Evolutionary conservation across 1,140 invertebrate genomes (phyloP).

Genomic region (Polypedilum vanderplanki): DNA sequence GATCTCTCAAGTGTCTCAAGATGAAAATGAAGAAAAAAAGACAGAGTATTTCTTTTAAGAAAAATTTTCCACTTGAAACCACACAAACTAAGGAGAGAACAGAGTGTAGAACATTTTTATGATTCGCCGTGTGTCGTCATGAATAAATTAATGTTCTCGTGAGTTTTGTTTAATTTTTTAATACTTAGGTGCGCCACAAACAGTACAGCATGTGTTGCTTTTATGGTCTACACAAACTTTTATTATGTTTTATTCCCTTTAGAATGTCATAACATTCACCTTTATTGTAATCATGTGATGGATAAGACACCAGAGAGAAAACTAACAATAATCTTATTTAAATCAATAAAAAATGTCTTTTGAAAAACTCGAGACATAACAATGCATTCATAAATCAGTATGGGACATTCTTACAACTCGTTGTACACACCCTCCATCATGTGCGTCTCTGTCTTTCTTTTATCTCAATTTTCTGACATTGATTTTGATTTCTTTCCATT

Average conservation of each 20-base stretch:
- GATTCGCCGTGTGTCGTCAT: slow-evolving; percentile 9
- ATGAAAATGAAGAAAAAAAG: too few relatives aligned
- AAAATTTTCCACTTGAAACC: too few relatives aligned
- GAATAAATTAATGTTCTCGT: background rate
- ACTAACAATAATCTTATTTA: too few relatives aligned
- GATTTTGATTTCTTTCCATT: background rate
- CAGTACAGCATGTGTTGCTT: background rate
- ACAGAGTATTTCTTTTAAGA: too few relatives aligned
- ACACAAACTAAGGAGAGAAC: too few relatives aligned
- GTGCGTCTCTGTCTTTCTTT: background rate
- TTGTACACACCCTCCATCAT: background rate
- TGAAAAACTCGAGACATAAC: background rate
- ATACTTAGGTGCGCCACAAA: slow-evolving; percentile 9
- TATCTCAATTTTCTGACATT: slow-evolving; percentile 1
- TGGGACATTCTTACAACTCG: background rate
- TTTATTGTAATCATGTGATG: too few relatives aligned
- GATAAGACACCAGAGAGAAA: too few relatives aligned
- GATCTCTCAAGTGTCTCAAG: too few relatives aligned
- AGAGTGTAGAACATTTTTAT: slow-evolving; percentile 6
- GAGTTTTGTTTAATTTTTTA: background rate
- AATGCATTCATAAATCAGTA: slow-evolving; percentile 2
- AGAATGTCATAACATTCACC: too few relatives aligned
- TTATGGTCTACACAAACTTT: slow-evolving; percentile 4
- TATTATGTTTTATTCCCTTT: background rate
- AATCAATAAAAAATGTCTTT: too few relatives aligned